A percentile compares a stretch with the other conserved stretches of the same genome.
Conservation (phyloP, 2,113 vertebrate species). For the Columba janthina region DNA sequence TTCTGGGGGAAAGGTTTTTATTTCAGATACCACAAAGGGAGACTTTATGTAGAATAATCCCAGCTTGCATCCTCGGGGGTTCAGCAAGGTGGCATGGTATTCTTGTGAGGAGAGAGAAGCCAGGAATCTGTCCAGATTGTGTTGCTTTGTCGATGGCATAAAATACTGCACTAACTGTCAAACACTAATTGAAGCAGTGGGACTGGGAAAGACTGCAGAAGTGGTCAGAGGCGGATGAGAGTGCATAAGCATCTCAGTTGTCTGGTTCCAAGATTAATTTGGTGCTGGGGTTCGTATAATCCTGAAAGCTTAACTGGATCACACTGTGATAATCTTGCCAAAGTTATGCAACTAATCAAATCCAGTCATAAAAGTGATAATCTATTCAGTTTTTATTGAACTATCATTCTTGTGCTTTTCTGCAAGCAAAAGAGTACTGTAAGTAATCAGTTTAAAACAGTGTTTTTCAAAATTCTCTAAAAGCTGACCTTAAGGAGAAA, state of each 20-base stretch:
- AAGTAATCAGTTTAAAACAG: conserved; percentile 56
- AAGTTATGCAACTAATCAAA: conserved; percentile 75
- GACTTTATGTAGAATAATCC: conserved; percentile 27
- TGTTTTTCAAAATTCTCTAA: conserved; percentile 63
- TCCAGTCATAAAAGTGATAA: conserved; percentile 49
- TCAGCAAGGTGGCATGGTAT: conserved; percentile 23
- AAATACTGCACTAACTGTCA: background rate
- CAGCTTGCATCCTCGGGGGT: background rate
- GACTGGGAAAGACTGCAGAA: background rate
- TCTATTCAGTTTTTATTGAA: conserved; percentile 66
- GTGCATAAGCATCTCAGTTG: background rate
- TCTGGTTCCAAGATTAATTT: conserved; percentile 44
- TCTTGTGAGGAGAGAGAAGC: background rate
- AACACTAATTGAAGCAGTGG: background rate
- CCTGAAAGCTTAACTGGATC: conserved; percentile 58
- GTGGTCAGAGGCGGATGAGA: background rate
- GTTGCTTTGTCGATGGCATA: background rate
- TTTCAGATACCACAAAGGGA: conserved; percentile 54
- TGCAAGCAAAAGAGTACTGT: conserved; percentile 57
- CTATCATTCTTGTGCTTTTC: conserved; percentile 44
- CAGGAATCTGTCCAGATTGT: background rate
- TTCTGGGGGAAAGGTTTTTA: conserved; percentile 37
- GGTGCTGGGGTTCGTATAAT: conserved; percentile 62
- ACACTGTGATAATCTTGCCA: conserved; percentile 66
- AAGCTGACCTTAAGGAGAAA: conserved; percentile 67